Evolutionary conservation across 2,113 vertebrate genomes (phyloP).

Genomic region (Corvus cornix): DNA sequence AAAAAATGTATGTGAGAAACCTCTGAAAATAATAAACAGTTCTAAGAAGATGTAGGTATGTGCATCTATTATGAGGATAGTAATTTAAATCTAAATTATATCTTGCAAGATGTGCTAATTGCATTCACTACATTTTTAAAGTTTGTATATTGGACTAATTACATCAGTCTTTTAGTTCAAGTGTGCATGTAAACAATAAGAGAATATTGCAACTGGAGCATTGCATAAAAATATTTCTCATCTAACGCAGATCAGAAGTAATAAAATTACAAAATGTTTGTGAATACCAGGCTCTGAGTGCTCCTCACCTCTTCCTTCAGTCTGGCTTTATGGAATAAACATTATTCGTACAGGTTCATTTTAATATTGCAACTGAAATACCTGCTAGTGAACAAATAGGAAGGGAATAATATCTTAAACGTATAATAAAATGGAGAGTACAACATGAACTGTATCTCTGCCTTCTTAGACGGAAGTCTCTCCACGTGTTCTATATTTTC

Average conservation of each 20-base stretch:
- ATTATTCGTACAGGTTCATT: not conserved
- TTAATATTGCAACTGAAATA: not conserved
- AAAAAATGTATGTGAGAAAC: not conserved
- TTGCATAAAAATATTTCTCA: not conserved
- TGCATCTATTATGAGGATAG: not conserved
- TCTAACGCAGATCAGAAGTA: not conserved
- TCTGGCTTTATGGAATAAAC: not conserved
- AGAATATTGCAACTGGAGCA: not conserved
- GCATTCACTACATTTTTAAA: not conserved
- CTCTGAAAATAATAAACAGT: not conserved
- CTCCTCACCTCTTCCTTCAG: not conserved
- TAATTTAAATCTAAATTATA: slow-evolving; percentile 7
- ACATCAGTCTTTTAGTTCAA: not conserved
- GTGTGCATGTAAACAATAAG: not conserved
- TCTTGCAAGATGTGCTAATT: not conserved
- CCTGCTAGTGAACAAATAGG: not conserved
- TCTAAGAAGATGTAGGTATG: not conserved
- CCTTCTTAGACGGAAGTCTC: not conserved
- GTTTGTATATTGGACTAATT: not conserved
- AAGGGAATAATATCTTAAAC: not conserved
- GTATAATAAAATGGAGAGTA: not conserved
- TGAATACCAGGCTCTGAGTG: not conserved
- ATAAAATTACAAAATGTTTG: not conserved
- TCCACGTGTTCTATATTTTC: accelerated
- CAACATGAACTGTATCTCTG: not conserved